A percentile compares a stretch with the other conserved stretches of the same genome.
Conservation (phyloP, 2,888 invertebrate genomes). For the Stegophylla sp. region DNA sequence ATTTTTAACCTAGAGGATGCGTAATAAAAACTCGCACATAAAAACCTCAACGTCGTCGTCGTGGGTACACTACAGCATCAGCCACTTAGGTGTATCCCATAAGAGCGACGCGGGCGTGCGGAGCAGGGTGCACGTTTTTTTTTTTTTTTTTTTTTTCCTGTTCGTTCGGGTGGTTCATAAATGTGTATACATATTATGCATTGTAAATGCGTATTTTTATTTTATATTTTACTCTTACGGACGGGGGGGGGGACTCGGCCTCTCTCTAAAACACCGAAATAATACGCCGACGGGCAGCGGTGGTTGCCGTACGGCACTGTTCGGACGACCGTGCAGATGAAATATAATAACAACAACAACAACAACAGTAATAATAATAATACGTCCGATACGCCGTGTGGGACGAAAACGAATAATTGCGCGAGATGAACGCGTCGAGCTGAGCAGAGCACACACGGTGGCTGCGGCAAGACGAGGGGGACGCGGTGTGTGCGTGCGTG, state of each 20-base stretch:
- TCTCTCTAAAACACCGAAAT: neutral
- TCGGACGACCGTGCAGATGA: neutral
- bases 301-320: neutral
- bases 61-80: neutral
- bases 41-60: constrained; percentile 7
- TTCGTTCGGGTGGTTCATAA: neutral
- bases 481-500: neutral
- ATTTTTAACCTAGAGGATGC: neutral
- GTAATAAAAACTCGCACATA: neutral
- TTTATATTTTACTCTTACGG: no score
- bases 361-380: neutral
- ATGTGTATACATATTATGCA: no score
- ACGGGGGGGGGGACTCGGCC: no score
- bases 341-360: no score
- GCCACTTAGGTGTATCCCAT: neutral
- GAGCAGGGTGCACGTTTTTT: neutral
- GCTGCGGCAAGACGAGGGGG: neutral
- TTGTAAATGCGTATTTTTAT: no score
- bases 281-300: no score
- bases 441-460: neutral
- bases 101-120: neutral
- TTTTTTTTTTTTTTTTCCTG: no score
- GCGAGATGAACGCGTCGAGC: neutral
- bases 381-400: neutral
- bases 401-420: constrained; percentile 7